Conservation (phyloP, 1,140 invertebrate genomes). For the Atta cephalotes region DNA sequence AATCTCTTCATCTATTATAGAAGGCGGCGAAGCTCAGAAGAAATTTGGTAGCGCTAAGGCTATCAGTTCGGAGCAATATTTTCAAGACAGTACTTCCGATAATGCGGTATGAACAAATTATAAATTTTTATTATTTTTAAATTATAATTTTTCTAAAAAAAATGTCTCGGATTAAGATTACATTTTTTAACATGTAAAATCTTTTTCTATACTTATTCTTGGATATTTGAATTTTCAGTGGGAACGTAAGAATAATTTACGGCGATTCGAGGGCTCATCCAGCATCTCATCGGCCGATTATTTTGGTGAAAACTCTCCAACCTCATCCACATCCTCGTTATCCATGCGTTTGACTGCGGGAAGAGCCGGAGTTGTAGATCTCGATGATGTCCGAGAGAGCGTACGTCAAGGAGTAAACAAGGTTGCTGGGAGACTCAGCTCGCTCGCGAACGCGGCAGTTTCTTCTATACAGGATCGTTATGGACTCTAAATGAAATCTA, state of each 20-base stretch:
- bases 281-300: conserved; percentile 98
- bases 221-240: conserved; percentile 79
- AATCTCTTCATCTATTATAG: conserved; percentile 31
- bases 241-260: conserved; percentile 90
- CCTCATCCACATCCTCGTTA: conserved; percentile 79
- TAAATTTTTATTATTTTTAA: no score
- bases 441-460: conserved; percentile 97
- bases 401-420: conserved; percentile 98
- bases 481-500: conserved; percentile 78
- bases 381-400: conserved; percentile 98
- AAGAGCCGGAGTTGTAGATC: conserved; percentile 86
- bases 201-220: background rate
- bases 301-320: conserved; percentile 90
- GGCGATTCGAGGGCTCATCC: conserved; percentile 94
- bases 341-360: conserved; percentile 78
- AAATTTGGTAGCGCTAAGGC: conserved; percentile 99
- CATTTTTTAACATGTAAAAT: background rate
- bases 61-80: conserved; percentile 99
- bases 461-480: conserved; percentile 93
- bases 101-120: conserved; percentile 87
- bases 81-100: conserved; percentile 90
- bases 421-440: conserved; percentile 97
- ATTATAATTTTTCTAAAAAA: background rate
- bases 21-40: conserved; percentile 93
- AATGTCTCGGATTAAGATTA: background rate